Evolutionary conservation across 2,113 vertebrate species (phyloP).

Genomic region (Toxotes jaculatrix): DNA sequence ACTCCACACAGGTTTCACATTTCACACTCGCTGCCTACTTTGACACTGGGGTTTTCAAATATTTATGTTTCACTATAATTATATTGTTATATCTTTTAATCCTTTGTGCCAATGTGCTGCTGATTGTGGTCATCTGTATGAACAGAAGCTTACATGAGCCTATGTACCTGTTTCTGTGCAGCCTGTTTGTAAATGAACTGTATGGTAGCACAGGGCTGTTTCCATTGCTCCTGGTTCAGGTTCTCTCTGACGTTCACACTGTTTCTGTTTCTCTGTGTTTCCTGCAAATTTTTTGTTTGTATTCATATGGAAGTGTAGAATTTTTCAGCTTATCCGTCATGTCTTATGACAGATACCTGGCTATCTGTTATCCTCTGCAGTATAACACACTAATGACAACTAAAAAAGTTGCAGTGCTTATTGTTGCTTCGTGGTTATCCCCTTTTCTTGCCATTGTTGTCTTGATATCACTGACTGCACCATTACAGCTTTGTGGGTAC

Average conservation of each 20-base stretch:
- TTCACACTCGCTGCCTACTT: conserved; percentile 16
- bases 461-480: conserved; percentile 16
- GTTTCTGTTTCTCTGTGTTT: conserved; percentile 8
- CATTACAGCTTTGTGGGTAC: not conserved
- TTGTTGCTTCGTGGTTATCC: conserved; percentile 52
- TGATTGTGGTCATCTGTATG: too few relatives aligned
- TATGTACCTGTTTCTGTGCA: too few relatives aligned
- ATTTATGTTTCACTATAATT: not conserved
- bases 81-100: conserved; percentile 7
- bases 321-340: conserved; percentile 61
- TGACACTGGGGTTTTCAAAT: not conserved
- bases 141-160: too few relatives aligned
- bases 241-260: too few relatives aligned
- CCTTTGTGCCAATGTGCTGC: too few relatives aligned
- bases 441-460: not conserved
- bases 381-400: conserved; percentile 71
- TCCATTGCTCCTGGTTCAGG: too few relatives aligned
- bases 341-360: conserved; percentile 77
- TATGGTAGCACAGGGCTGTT: too few relatives aligned
- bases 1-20: too few relatives aligned
- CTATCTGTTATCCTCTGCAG: conserved; percentile 34
- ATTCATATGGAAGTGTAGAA: conserved; percentile 4
- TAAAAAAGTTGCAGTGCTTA: not conserved
- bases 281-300: conserved; percentile 31
- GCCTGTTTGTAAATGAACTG: too few relatives aligned